These are phyloP conservation scores for Echinops telfairi DNA, from an alignment of 2,113 vertebrate genomes.

Conservation along the genomic window DNA sequence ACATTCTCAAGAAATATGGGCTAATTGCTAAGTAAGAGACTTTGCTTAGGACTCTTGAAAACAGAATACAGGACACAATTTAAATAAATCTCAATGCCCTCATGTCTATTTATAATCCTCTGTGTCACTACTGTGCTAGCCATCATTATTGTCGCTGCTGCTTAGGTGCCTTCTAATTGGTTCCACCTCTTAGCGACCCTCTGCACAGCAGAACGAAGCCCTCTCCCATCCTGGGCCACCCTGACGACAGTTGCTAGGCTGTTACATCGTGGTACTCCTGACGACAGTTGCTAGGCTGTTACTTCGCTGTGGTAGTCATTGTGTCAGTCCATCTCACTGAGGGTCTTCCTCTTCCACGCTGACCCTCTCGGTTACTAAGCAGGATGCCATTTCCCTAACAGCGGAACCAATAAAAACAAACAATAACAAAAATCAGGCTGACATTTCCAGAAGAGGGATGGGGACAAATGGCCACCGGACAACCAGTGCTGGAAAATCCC, in stretches of 20 bases:
- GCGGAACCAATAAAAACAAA: too few relatives aligned
- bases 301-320: background rate
- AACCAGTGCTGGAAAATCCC: too few relatives aligned
- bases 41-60: slow-evolving; percentile 3
- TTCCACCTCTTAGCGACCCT: background rate
- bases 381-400: too few relatives aligned
- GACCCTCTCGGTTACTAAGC: background rate
- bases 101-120: background rate
- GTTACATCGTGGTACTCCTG: background rate
- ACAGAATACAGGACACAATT: background rate
- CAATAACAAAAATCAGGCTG: too few relatives aligned
- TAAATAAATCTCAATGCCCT: background rate
- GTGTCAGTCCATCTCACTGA: background rate
- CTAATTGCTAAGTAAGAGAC: background rate
- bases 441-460: too few relatives aligned
- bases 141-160: background rate
- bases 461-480: too few relatives aligned
- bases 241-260: background rate
- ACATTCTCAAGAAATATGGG: slow-evolving; percentile 7
- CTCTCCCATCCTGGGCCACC: background rate
- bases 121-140: background rate
- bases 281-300: too few relatives aligned
- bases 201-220: background rate
- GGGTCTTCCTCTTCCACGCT: background rate
- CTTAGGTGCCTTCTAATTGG: background rate